Conservation (phyloP, 2,797 vertebrate species). For the Thalassophryne amazonica region DNA sequence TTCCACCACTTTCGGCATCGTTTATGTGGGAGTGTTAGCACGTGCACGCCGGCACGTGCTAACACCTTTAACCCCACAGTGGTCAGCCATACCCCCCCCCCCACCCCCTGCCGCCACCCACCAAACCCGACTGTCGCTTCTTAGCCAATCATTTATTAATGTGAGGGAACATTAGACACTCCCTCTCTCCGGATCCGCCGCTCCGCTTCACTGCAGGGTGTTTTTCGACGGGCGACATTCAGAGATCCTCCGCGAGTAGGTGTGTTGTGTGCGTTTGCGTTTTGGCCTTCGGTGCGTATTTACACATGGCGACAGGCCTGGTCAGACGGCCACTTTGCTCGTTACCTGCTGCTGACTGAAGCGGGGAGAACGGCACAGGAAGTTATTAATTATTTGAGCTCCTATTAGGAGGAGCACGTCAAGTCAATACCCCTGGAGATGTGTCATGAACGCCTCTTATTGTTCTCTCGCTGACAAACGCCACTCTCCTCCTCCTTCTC, state of each 20-base stretch:
- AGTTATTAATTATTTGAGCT: slow-evolving; percentile 67
- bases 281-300: slow-evolving; percentile 6
- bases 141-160: slow-evolving; percentile 68
- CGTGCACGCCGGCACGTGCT: not conserved
- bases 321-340: not conserved
- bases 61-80: not conserved
- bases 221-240: too few relatives aligned
- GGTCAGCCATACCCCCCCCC: slow-evolving; percentile 7
- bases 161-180: slow-evolving; percentile 69
- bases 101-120: slow-evolving; percentile 11
- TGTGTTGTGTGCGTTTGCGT: slow-evolving; percentile 4
- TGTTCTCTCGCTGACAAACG: slow-evolving; percentile 62
- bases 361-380: slow-evolving; percentile 20
- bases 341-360: slow-evolving; percentile 16
- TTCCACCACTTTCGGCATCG: too few relatives aligned
- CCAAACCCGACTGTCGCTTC: slow-evolving; percentile 57
- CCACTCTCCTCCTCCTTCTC: slow-evolving; percentile 32
- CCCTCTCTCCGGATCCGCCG: slow-evolving; percentile 39
- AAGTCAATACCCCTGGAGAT: slow-evolving; percentile 62
- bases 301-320: not conserved
- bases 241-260: not conserved
- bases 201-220: slow-evolving; percentile 12
- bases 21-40: not conserved
- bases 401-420: slow-evolving; percentile 53
- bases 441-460: slow-evolving; percentile 67